These are phyloP conservation scores for Drosophila willistoni DNA, from an alignment of 1,140 invertebrate species.

Conservation along the genomic window DNA sequence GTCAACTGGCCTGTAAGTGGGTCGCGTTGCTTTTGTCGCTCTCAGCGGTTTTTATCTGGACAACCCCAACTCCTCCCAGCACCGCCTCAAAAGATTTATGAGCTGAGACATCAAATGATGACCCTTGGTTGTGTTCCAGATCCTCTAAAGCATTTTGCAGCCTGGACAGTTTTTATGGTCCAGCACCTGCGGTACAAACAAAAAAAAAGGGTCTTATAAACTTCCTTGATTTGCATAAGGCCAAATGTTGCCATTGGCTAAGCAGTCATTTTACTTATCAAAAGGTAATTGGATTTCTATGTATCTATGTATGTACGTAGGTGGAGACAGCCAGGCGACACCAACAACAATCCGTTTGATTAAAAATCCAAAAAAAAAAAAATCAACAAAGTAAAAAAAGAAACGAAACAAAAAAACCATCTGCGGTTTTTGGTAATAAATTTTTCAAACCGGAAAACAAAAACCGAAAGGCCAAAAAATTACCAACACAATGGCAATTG, in stretches of 20 bases:
- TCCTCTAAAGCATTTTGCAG: slow-evolving; percentile 53
- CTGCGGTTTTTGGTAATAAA: slow-evolving; percentile 65
- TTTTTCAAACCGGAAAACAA: slow-evolving; percentile 55
- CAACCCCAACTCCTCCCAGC: not conserved
- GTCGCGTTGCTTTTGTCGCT: slow-evolving; percentile 40
- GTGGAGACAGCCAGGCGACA: slow-evolving; percentile 20
- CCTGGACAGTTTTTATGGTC: slow-evolving; percentile 71
- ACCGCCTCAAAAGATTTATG: slow-evolving; percentile 59
- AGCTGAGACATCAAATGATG: slow-evolving; percentile 76
- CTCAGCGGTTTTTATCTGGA: slow-evolving; percentile 70
- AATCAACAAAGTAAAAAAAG: slow-evolving; percentile 37
- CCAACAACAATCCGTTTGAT: slow-evolving; percentile 58
- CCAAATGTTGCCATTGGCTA: slow-evolving; percentile 65
- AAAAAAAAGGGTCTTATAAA: slow-evolving; percentile 70
- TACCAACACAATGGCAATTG: slow-evolving; percentile 44
- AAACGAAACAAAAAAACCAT: slow-evolving; percentile 45
- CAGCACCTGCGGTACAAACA: slow-evolving; percentile 65
- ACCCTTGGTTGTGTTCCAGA: slow-evolving; percentile 49
- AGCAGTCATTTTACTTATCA: slow-evolving; percentile 53
- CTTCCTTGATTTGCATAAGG: slow-evolving; percentile 72
- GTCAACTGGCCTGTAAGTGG: slow-evolving; percentile 29
- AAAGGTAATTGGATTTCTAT: slow-evolving; percentile 68
- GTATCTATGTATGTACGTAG: not conserved
- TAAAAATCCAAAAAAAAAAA: slow-evolving; percentile 50
- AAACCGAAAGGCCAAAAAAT: slow-evolving; percentile 42